phyloP scores from a whole-genome alignment of 2,113 vertebrate species.

The Sakesphorus luctuosus region DNA sequence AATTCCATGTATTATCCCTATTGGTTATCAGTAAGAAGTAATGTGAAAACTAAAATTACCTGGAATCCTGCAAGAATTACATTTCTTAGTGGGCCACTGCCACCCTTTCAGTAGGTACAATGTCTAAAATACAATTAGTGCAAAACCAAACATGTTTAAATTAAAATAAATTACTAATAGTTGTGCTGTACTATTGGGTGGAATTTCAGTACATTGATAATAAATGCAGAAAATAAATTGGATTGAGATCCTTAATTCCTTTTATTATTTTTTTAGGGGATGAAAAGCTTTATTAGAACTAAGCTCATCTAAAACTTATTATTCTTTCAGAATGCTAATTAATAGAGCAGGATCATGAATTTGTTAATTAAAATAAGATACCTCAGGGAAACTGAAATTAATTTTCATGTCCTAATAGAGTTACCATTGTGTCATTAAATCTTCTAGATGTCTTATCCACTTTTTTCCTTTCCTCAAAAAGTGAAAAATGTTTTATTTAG shows the following conservation, averaged over 20 bases:
- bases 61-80: background rate
- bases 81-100: background rate
- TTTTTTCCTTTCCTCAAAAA: background rate
- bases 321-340: conserved; percentile 76
- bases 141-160: conserved; percentile 25
- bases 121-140: background rate
- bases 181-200: conserved; percentile 1
- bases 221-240: conserved; percentile 66
- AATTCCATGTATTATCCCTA: background rate
- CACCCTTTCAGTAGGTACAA: background rate
- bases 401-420: conserved; percentile 78
- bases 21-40: background rate
- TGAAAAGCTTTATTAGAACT: conserved; percentile 73
- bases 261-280: conserved; percentile 68
- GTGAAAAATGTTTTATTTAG: conserved; percentile 16
- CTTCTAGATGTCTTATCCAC: conserved; percentile 54
- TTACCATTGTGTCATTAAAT: conserved; percentile 67
- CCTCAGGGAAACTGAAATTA: conserved; percentile 77
- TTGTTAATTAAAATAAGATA: conserved; percentile 82
- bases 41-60: conserved; percentile 6
- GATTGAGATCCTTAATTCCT: conserved; percentile 55
- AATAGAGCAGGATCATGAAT: conserved; percentile 72
- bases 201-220: conserved; percentile 39
- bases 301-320: conserved; percentile 72
- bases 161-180: conserved; percentile 25